phyloP scores from a whole-genome alignment of 2,888 invertebrate genomes.

The Hirtodrosophila cameraria region DNA sequence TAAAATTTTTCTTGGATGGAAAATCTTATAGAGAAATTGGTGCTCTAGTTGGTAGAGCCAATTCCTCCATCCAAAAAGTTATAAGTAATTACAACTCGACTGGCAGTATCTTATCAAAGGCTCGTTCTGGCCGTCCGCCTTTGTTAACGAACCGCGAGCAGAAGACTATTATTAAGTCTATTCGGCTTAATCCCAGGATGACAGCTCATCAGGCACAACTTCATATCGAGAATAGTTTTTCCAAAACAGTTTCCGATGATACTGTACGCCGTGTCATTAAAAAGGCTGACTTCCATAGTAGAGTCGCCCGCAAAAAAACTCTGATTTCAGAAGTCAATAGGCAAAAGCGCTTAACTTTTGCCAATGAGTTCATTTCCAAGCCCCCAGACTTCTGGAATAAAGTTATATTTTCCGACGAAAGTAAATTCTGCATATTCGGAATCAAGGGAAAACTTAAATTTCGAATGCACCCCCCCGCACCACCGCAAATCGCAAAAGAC shows the following conservation, averaged over 20 bases:
- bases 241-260: constrained; percentile 8
- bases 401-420: too few relatives aligned
- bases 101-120: constrained; percentile 7
- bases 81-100: too few relatives aligned
- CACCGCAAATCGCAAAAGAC: too few relatives aligned
- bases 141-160: constrained; percentile 1
- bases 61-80: too few relatives aligned
- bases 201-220: neutral
- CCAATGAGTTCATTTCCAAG: too few relatives aligned
- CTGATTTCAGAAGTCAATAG: neutral
- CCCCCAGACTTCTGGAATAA: too few relatives aligned
- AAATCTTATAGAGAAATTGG: too few relatives aligned
- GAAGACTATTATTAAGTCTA: constrained; percentile 1
- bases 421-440: too few relatives aligned
- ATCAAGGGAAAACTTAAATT: too few relatives aligned
- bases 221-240: neutral
- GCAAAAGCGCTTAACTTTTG: neutral
- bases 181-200: constrained; percentile 6
- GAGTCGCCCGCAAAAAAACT: neutral
- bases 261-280: constrained; percentile 2
- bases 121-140: constrained; percentile 3
- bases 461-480: too few relatives aligned
- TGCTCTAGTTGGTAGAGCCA: constrained; percentile 7
- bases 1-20: neutral
- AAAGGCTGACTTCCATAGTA: constrained; percentile 3